These are phyloP conservation scores for Apotomis betuletana DNA, from an alignment of 2,888 invertebrate species.

Conservation along the genomic window DNA sequence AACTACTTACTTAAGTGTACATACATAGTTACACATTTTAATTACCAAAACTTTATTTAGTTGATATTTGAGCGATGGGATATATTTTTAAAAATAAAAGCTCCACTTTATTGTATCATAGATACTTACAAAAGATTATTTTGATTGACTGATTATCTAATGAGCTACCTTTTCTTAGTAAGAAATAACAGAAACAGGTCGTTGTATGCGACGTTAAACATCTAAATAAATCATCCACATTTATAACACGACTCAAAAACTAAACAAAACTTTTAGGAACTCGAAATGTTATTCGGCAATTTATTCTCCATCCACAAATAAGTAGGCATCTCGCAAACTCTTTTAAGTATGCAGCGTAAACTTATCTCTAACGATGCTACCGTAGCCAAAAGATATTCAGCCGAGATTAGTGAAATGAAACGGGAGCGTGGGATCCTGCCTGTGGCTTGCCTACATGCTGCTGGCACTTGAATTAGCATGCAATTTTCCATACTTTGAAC, in stretches of 20 bases:
- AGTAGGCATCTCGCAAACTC: constrained; percentile 14
- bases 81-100: no score
- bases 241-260: no score
- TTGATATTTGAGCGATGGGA: no score
- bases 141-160: no score
- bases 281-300: not conserved
- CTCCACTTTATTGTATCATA: no score
- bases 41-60: no score
- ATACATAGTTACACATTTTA: no score
- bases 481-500: constrained; percentile 72
- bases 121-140: no score
- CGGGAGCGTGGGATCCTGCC: constrained; percentile 52
- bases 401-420: constrained; percentile 67
- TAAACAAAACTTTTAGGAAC: not conserved
- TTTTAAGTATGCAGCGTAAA: constrained; percentile 31
- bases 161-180: no score
- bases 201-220: no score
- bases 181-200: no score
- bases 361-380: constrained; percentile 48
- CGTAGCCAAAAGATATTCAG: constrained; percentile 56
- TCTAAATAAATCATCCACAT: not conserved
- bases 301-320: not conserved
- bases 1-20: no score
- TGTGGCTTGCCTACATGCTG: constrained; percentile 51
- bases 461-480: constrained; percentile 71